Percentiles rank a stretch among this genome's conserved stretches.
These are phyloP conservation scores for Actinia equina DNA, from an alignment of 64 coral and sea anemone species.

Conservation along the genomic window DNA sequence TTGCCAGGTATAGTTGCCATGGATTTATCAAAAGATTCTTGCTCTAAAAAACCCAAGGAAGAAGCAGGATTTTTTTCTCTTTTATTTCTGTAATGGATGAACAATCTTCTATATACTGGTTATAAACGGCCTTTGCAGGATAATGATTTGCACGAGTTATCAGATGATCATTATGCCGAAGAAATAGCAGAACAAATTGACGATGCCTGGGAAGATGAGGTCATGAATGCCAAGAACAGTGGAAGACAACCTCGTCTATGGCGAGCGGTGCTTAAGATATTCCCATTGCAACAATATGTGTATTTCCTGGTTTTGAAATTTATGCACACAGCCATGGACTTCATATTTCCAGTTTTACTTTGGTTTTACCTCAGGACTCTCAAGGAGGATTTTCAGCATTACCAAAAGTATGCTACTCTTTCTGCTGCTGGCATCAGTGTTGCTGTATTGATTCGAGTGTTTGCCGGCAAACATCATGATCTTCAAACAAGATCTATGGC, in stretches of 20 bases:
- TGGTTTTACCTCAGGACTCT: conserved; percentile 24
- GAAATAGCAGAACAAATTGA: not conserved
- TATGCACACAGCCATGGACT: not conserved
- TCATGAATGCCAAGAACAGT: not conserved
- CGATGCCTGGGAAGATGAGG: conserved; percentile 13
- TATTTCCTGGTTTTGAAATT: not conserved
- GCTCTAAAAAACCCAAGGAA: conserved; percentile 1
- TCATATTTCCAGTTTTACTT: not conserved
- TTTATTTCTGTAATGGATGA: conserved; percentile 50
- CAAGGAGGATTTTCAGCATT: not conserved
- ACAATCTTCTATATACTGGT: conserved; percentile 20
- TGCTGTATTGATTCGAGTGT: not conserved
- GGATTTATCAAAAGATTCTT: not conserved
- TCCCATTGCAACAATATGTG: not conserved
- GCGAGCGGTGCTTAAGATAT: conserved; percentile 9
- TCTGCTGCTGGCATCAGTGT: conserved; percentile 9
- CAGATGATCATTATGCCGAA: not conserved
- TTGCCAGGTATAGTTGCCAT: too few relatives aligned
- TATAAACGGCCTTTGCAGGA: conserved; percentile 45
- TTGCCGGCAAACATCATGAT: too few relatives aligned
- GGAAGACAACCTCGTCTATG: conserved; percentile 19
- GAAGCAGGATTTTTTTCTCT: conserved; percentile 19
- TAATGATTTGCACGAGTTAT: conserved; percentile 39
- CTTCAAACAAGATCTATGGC: not conserved
- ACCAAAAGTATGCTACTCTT: not conserved